Evolutionary conservation across 2,797 vertebrate genomes (phyloP).

Genomic region (Crocidura indochinensis): DNA sequence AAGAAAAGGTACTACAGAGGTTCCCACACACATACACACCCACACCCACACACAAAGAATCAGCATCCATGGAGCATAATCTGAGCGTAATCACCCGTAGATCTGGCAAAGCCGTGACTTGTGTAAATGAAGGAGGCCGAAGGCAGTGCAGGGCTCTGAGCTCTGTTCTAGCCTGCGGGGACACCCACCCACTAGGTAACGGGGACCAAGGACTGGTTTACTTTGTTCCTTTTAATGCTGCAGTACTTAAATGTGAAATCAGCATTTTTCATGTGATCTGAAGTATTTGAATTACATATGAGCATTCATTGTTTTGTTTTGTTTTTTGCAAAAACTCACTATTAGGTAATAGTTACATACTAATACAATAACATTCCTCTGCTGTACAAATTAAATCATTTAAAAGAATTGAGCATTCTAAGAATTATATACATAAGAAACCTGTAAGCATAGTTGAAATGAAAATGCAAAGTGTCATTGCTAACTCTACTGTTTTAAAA

Average conservation of each 20-base stretch:
- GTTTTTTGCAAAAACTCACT: conserved; percentile 92
- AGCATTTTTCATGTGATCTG: conserved; percentile 91
- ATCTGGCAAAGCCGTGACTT: conserved; percentile 83
- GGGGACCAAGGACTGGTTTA: conserved; percentile 88
- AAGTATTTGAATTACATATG: conserved; percentile 91
- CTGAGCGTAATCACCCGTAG: conserved; percentile 73
- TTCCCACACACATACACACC: background rate
- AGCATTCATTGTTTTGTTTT: conserved; percentile 90
- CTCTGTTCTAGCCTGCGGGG: conserved; percentile 84
- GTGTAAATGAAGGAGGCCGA: conserved; percentile 86
- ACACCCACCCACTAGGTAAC: conserved; percentile 89
- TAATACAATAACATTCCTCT: conserved; percentile 96
- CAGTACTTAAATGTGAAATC: conserved; percentile 90
- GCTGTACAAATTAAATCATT: conserved; percentile 97
- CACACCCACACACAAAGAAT: conserved; percentile 63
- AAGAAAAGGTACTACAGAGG: conserved; percentile 78
- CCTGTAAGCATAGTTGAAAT: conserved; percentile 94
- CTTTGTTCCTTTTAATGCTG: conserved; percentile 89
- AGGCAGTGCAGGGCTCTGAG: conserved; percentile 76
- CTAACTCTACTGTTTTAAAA: conserved; percentile 91
- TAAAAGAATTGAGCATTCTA: conserved; percentile 95
- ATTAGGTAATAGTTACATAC: conserved; percentile 94
- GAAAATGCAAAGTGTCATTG: conserved; percentile 91
- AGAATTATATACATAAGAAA: conserved; percentile 96
- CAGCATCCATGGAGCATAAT: conserved; percentile 82